Base-by-base conservation (phyloP, 30 jellyfish, hydroid and myxozoan genomes). In the Hydractinia symbiolongicarpus region DNA sequence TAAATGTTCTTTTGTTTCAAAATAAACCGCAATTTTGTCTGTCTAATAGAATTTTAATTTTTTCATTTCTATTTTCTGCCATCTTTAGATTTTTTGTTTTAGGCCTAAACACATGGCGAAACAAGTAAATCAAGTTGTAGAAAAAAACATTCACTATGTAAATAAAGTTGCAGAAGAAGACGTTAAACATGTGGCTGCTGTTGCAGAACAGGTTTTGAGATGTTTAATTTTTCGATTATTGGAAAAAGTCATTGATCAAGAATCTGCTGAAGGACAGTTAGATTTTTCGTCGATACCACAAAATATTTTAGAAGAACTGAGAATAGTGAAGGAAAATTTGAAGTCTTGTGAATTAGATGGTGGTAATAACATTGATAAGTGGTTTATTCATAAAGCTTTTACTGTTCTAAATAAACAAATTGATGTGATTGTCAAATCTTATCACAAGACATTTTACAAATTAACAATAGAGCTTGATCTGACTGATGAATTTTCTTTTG, bases 211-310 rank as follows among this genome's bases (percentile, higher is more conserved):
- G 54, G 77, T 89, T 55, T 76, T 89, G 66, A 58, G 84, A 67
- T 62, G 85, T 53, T 81, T 79, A 61, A 55, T 89, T 88, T 89
- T 76, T 68, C 71, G 67, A 20, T 62, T 88, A 30, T 71, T 90
- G 77, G 82, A 84, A 44, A 90, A 93, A 66, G 91, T 57, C 66
- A 81, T 90, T 15, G 88, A 86, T 16, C 81, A 90, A 67, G 94
- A 83, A 66, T 87, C 93, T 8, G 55, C 58, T 55, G 87, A 82
- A 30, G 97, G 95, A 5, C 68, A 82, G 30, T 71, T 90, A 76
- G 72, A 72, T 79, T 88, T 90, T 67, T 91, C 95, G 8, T 87
- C 68, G 4, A 56, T 84, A 7, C 89, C 92, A 54, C 70, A 54
- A 58, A 76, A 84, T 40, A 81, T 84, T 60, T n/a, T 85, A 4